phyloP scores from a whole-genome alignment of 2,888 invertebrate species.

The Leptopterna dolabrata region DNA sequence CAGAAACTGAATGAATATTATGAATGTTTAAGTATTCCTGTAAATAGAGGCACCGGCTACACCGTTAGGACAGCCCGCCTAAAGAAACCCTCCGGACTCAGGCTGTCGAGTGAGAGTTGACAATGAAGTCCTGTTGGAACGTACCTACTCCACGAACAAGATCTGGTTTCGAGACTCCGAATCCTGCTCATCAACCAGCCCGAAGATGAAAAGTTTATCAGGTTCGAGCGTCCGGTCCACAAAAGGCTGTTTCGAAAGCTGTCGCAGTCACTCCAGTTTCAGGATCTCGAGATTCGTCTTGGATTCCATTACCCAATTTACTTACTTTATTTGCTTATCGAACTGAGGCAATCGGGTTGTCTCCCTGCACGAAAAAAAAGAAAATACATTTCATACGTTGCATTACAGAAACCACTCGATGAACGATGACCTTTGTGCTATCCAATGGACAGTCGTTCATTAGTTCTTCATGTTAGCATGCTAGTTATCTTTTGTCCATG shows the following conservation, averaged over 20 bases:
- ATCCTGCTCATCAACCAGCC: background rate
- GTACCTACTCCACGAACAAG: background rate
- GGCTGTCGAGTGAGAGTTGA: slow-evolving; percentile 76
- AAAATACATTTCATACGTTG: too few relatives aligned
- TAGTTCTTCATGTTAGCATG: too few relatives aligned
- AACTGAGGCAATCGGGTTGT: background rate
- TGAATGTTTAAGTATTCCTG: too few relatives aligned
- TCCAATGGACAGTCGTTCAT: too few relatives aligned
- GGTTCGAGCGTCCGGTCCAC: background rate
- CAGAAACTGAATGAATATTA: too few relatives aligned
- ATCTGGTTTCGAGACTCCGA: background rate
- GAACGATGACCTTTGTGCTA: too few relatives aligned
- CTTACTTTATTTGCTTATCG: background rate
- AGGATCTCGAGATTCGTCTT: background rate
- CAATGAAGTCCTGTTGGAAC: background rate
- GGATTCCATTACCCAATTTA: background rate
- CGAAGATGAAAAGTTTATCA: slow-evolving; percentile 18
- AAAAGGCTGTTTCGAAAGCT: slow-evolving; percentile 13
- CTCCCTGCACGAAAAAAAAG: background rate
- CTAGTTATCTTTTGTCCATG: too few relatives aligned
- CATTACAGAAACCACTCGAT: too few relatives aligned
- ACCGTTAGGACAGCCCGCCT: slow-evolving; percentile 66
- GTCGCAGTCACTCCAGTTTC: background rate
- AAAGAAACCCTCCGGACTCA: slow-evolving; percentile 71
- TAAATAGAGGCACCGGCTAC: too few relatives aligned